Base-by-base conservation (phyloP, 2,888 invertebrate genomes). In the Morinoia aosen region DNA sequence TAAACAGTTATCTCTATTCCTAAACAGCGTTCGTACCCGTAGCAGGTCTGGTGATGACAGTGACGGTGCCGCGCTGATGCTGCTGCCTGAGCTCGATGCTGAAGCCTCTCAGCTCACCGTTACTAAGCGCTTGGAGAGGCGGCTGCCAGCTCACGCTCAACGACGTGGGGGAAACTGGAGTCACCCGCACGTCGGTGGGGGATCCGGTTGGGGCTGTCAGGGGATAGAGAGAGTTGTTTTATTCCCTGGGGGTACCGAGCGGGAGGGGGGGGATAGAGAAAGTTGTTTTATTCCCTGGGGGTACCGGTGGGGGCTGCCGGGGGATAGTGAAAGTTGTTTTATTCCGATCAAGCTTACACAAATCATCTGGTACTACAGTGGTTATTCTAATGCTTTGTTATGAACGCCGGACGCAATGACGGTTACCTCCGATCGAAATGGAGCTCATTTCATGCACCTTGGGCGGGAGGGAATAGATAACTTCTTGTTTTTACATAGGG, bases 11-110 rank as follows among this genome's bases (percentile, higher is more conserved):
- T 48, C 3, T 48, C 5, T 48, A 48, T 76, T 76, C 16, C 25
- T 10, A 16, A 76, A 19, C 0, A 76, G 8, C 25, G 14, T 10
- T 76, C 2, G 25, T 10, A 95, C 95, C 95, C 25, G 95, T 95
- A 61, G 58, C 95, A n/a, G 96, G 96, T 33, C 96, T 90, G 91
- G 95, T 95, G 90, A 96, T 95, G 88, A 95, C 93, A n/a, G 95
- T 94, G 97, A 97, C 97, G 76, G 95, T 95, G 12, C 95, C 96
- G 48, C 96, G 95, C 33, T 96, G 95, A 90, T 96, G 95, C 94
- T 96, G 96, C 95, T 95, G 96, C 33, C 96, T 90, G 40, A 96
- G 94, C 91, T 95, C 96, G 39, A 96, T 91, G 76, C 95, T 96
- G 94, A 96, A 96, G 93, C 96, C 96, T 14, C 96, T 90, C 2